Percentiles rank a stretch among this genome's conserved stretches.
Evolutionary conservation across 2,888 invertebrate genomes (phyloP).

Genomic region (Brachyopa scutellaris): DNA sequence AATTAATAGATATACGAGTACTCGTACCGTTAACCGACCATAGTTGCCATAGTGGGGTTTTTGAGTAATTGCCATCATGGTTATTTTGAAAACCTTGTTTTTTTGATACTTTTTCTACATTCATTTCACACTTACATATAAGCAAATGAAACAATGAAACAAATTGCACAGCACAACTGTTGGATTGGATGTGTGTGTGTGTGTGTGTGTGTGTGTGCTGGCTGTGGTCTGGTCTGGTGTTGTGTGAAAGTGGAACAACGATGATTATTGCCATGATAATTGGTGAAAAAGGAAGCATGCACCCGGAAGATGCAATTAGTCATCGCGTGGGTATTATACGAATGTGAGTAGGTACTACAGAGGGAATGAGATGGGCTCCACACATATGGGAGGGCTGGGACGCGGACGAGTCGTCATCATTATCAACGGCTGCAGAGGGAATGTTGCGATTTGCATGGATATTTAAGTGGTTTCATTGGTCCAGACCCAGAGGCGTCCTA

Average conservation of each 20-base stretch:
- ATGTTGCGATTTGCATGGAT: constrained; percentile 41
- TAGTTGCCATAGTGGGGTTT: constrained; percentile 37
- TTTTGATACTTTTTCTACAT: neutral
- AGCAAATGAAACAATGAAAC: constrained; percentile 30
- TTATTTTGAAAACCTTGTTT: constrained; percentile 5
- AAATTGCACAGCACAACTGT: constrained; percentile 7
- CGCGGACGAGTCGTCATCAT: constrained; percentile 20
- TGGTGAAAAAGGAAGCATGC: constrained; percentile 64
- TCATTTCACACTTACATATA: constrained; percentile 33
- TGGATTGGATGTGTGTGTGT: neutral
- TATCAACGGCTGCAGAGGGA: constrained; percentile 25
- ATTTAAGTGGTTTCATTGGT: constrained; percentile 58
- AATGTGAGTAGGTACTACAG: too few relatives aligned
- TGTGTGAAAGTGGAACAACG: constrained; percentile 48
- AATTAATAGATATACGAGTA: constrained; percentile 60
- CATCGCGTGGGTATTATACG: constrained; percentile 38
- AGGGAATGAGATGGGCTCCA: too few relatives aligned
- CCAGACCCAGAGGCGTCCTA: constrained; percentile 53
- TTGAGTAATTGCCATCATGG: constrained; percentile 36
- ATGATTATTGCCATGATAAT: constrained; percentile 64
- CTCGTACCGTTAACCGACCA: constrained; percentile 2
- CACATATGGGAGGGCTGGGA: neutral
- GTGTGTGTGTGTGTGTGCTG: neutral
- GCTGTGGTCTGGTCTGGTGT: neutral
- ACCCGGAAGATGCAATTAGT: constrained; percentile 72